Base-by-base conservation (phyloP, 2,797 vertebrate genomes). In the Selene dorsalis region DNA sequence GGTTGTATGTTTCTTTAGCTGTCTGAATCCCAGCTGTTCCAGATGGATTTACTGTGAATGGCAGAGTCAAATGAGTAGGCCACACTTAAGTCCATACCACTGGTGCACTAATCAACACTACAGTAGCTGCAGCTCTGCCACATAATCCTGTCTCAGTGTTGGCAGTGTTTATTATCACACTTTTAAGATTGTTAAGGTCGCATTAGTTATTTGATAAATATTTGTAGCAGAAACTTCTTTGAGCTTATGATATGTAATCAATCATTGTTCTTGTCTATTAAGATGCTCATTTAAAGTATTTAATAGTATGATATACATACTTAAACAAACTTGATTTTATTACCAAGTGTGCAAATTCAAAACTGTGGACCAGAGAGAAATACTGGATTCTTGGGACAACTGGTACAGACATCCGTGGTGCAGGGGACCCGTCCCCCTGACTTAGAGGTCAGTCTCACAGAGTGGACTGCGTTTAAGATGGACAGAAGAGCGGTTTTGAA, bases 1-100 rank as follows among this genome's bases (percentile, higher is more conserved):
- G 41, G 56, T 48, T 20, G 16, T 47, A 4, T 77, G 39, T 79
- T 45, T 79, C 43, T 41, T 66, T 57, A 63, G 24, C 10, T 35
- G 16, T 62, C 20, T 76, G 22, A 48, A 30, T 47, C 12, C 77
- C 66, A 80, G 74, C 64, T 73, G 69, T 66, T 73, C 41, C 43
- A 22, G 47, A 28, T 57, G 57, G 74, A 82, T 77, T 82, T 62
- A 47, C 41, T 61, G 38, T 17, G 57, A 77, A 79, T 65, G 48
- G 60, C 57, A 26, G 39, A 6, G 12, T 12, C 9, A 69, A 59
- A 72, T 67, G n/a, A 52, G 60, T 63, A 77, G 32, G 32, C 75
- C 32, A 57, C 48, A 47, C 60, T 66, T 79, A 52, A 82, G 13
- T 67, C 63, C 32, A 72, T 22, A 20, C 24, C 24, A 62, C 0